Evolutionary conservation across 2,113 vertebrate genomes (phyloP), one percentile per base, ranked within the genome.

Genomic region (Cinclus cinclus): DNA sequence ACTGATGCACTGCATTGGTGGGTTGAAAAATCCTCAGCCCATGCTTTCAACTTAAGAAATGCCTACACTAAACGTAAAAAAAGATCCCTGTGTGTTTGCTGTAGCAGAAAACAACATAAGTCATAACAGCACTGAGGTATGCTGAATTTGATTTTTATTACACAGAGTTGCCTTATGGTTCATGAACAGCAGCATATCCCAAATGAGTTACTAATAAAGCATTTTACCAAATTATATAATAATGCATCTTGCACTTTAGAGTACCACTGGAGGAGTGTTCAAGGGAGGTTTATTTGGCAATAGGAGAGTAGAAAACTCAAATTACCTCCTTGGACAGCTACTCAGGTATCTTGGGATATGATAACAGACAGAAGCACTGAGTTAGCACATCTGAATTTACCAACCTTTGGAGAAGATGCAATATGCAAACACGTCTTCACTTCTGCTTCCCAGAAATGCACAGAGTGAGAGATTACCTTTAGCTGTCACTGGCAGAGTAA

Each of bases 201-300:
- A 83, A 80, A 68, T 70, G 44, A 79, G 53, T 93, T 87, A 64
- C 30, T 81, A 76, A 92, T 58, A 74, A 87, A 80, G 58, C 35
- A 39, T 83, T 94, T 74, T 24, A 42, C 27, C 13, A 37, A 80
- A 73, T 63, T 50, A 83, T 1, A 71, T 50, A 90, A 46, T 39
- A 71, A 59, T 4, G 13, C 27, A 50, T 42, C 52, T 88, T 56
- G 41, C 47, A 56, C 47, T 74, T 83, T 30, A 39, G 15, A 63
- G 33, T 35, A 58, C 14, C 31, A 37, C 33, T 13, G 5, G 19
- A 59, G 20, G 14, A 67, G 39, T 14, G 21, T 60, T 86, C 46
- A 31, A 35, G 37, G 52, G 64, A 58, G 18, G 4, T 25, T 44
- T 83, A 33, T 17, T 79, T 63, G 70, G 46, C 39, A 86, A n/a